Evolutionary conservation across 2,888 invertebrate genomes (phyloP), one percentile per base, ranked within the genome.

Genomic region (Rhogogaster chlorosoma): DNA sequence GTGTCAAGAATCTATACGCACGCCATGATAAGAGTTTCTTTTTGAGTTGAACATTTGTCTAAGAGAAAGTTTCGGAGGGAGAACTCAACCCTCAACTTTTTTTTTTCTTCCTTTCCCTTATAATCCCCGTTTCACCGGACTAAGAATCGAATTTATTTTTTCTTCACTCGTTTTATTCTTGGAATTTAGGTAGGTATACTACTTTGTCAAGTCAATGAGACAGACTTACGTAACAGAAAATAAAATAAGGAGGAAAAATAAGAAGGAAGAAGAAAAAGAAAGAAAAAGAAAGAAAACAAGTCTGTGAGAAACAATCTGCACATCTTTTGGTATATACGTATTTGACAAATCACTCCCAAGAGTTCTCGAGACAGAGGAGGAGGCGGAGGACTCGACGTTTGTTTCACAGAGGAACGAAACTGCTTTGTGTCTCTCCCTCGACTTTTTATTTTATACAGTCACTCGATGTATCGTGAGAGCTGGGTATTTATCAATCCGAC

Each of bases 281-380:
- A 18, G 18, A 2, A 49, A 18, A 49, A 22, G 2, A n/a, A 9
- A 64, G 3, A 64, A 64, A 64, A 29, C 2, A 61, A 80, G 26
- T 38, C 57, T 22, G 61, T 7, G 36, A 18, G 61, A 80, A 80
- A 80, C 38, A 57, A 61, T 80, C 61, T 38, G 61, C 80, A 80
- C 80, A 36, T 57, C 22, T 61, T 80, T 42, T 57, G 36, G 61
- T 80, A 80, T 80, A 80, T 77, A 77, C 29, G 26, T 77, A 77
- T 77, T 77, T 77, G 77, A 77, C 77, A 77, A 77, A 77, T 77
- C 77, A 77, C 77, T 77, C 77, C 77, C 77, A 53, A 77, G 77
- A 77, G 77, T 77, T 77, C 15, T 22, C 32, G 49, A 77, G 29
- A 77, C 49, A 53, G 77, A 77, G 26, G 4, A 73, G 7, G 36